Evolutionary conservation across 2,113 vertebrate genomes (phyloP).

Genomic region (Cinclus cinclus): DNA sequence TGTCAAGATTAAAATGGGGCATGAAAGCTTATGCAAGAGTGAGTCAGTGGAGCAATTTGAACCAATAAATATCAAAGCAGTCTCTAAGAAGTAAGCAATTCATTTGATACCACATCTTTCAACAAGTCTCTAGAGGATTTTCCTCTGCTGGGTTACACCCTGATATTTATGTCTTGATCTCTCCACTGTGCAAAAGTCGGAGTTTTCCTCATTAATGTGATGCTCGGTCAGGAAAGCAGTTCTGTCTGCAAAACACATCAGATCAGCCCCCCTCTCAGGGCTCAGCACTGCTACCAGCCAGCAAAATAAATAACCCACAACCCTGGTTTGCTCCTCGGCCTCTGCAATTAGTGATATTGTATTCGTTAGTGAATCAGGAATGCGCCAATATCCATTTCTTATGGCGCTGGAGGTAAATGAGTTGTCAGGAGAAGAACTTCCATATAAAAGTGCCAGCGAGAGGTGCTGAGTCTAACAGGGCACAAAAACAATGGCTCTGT

Average conservation of each 20-base stretch:
- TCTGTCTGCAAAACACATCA: slow-evolving; percentile 41
- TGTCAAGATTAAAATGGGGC: slow-evolving; percentile 74
- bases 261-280: not conserved
- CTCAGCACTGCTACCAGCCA: slow-evolving; percentile 17
- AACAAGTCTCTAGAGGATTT: slow-evolving; percentile 74
- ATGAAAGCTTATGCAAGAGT: slow-evolving; percentile 73
- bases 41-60: slow-evolving; percentile 80
- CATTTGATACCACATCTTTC: slow-evolving; percentile 82
- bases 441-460: slow-evolving; percentile 63
- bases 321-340: not conserved
- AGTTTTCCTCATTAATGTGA: slow-evolving; percentile 33
- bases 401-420: slow-evolving; percentile 69
- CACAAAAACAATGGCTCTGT: slow-evolving; percentile 64
- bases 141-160: slow-evolving; percentile 71
- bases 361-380: slow-evolving; percentile 76
- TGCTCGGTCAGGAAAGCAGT: slow-evolving; percentile 18
- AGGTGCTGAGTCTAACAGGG: slow-evolving; percentile 39
- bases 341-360: slow-evolving; percentile 75
- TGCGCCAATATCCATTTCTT: slow-evolving; percentile 66
- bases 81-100: slow-evolving; percentile 79
- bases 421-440: slow-evolving; percentile 70
- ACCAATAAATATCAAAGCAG: slow-evolving; percentile 83
- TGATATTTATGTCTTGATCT: slow-evolving; percentile 63
- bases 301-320: slow-evolving; percentile 11
- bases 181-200: slow-evolving; percentile 30